phyloP scores from a whole-genome alignment of 1,140 invertebrate species.

The Onthophagus taurus region DNA sequence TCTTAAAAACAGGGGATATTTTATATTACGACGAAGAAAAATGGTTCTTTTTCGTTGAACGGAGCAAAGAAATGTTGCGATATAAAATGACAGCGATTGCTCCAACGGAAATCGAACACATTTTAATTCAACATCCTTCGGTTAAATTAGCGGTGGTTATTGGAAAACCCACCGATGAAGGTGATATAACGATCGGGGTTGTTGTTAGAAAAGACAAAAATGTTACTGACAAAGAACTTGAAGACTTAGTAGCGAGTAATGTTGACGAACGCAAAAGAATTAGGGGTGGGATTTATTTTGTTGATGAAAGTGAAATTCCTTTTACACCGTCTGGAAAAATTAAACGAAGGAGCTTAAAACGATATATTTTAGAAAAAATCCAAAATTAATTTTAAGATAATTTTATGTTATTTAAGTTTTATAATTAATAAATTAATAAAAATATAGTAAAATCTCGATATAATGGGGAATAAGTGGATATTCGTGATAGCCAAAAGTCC shows the following conservation, averaged over 20 bases:
- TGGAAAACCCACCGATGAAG: slow-evolving; percentile 49
- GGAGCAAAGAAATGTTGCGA: slow-evolving; percentile 66
- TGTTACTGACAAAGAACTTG: neutral
- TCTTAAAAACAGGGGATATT: slow-evolving; percentile 58
- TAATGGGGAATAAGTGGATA: no score
- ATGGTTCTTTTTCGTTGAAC: slow-evolving; percentile 53
- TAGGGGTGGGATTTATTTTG: neutral
- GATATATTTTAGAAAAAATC: neutral
- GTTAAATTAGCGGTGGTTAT: slow-evolving; percentile 58
- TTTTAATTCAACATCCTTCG: slow-evolving; percentile 50
- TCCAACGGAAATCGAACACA: slow-evolving; percentile 48
- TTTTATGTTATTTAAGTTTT: no score
- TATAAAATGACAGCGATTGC: slow-evolving; percentile 44
- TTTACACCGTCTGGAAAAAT: neutral
- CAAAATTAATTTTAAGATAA: no score
- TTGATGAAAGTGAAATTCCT: neutral
- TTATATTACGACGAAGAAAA: slow-evolving; percentile 54
- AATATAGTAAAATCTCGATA: no score
- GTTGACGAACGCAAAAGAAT: neutral
- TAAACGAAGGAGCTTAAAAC: neutral
- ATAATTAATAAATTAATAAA: no score
- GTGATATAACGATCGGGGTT: slow-evolving; percentile 55
- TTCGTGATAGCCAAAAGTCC: no score
- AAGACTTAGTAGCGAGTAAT: neutral
- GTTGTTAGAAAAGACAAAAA: slow-evolving; percentile 38